Evolutionary conservation across 2,797 vertebrate genomes (phyloP).

Genomic region (Leuciscus waleckii): DNA sequence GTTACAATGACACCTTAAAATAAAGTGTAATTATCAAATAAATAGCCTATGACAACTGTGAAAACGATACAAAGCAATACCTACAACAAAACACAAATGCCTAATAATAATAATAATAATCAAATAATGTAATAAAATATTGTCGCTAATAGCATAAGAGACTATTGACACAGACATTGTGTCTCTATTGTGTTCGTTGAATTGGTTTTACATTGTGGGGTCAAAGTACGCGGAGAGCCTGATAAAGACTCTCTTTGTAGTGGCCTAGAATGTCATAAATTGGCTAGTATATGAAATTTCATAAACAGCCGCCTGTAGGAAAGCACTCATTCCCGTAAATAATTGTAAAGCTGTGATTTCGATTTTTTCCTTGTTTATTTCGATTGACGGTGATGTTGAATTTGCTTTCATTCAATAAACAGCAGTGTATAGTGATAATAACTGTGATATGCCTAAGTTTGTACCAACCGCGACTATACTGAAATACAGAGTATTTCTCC

Average conservation of each 20-base stretch:
- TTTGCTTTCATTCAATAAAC: neutral
- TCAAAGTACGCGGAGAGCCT: constrained; percentile 47
- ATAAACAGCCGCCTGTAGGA: neutral
- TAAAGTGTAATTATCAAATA: neutral
- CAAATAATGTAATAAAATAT: neutral
- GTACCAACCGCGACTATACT: neutral
- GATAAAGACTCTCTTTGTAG: constrained; percentile 35
- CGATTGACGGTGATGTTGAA: neutral
- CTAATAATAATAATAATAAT: no score
- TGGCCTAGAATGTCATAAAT: constrained; percentile 24
- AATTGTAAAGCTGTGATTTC: neutral
- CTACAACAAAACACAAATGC: neutral
- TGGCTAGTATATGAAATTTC: neutral
- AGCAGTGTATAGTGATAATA: neutral
- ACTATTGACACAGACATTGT: neutral
- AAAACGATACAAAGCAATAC: no score
- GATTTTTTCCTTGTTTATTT: neutral
- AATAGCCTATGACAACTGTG: neutral
- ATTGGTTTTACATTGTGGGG: constrained; percentile 47
- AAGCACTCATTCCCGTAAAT: neutral
- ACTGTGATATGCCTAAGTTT: neutral
- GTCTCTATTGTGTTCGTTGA: constrained; percentile 39
- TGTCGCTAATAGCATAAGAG: neutral
- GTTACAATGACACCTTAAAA: no score
- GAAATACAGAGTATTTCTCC: neutral